Base-by-base conservation (phyloP, 2,797 vertebrate species). In the Coregonus ussuriensis region DNA sequence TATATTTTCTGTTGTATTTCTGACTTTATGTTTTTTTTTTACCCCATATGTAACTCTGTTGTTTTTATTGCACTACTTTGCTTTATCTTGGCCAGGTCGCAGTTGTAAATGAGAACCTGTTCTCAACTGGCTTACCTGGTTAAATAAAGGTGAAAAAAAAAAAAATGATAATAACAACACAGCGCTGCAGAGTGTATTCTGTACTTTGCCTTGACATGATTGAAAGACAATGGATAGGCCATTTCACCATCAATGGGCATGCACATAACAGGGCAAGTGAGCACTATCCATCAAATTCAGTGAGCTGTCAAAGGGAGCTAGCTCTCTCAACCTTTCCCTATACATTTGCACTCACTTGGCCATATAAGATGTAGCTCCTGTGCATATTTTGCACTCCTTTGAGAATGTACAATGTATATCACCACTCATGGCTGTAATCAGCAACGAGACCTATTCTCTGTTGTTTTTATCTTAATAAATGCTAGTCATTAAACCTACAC, bases 231-330 rank as follows among this genome's bases (percentile, higher is more conserved):
- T 92, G 87, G 92, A 93, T 92, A 88, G 92, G 88, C 92, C 88
- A 91, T 92, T 93, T 93, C 91, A 91, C 89, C 92, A 92, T 93
- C 93, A 91, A 92, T 93, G 91, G 92, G 92, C 92, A 91, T 90
- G 91, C 92, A 92, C 93, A 92, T 93, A 90, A 91, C 91, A 91
- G 91, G 90, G 90, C 88, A 90, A 90, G 89, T 88, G 89, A 89
- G 88, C 82, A 88, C 89, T 85, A 93, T 93, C 91, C 92, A 93
- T 93, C 93, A 47, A 9, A 93, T 92, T 93, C 90, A 90, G 89
- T 81, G 90, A 88, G 88, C 93, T 92, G 93, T 93, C 92, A 93
- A 81, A 89, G 72, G 86, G 81, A 47, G 85, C 88, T 83, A 41
- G 41, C 11, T 83, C 88, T 89, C 85, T 63, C 83, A 84, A 79